phyloP scores from a whole-genome alignment of 2,797 vertebrate genomes.

The Crenichthys baileyi region DNA sequence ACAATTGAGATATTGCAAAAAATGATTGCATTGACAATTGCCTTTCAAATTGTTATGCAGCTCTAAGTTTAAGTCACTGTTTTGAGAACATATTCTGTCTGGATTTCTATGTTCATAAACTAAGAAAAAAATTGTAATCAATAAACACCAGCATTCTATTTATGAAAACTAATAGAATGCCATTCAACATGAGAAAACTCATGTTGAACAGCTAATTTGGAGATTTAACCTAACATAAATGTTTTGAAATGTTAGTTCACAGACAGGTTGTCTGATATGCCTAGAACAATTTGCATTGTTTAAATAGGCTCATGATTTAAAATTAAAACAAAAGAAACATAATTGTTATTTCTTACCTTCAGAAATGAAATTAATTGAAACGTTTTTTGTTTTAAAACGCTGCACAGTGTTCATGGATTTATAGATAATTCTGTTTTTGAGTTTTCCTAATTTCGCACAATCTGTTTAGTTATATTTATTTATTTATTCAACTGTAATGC shows the following conservation, averaged over 20 bases:
- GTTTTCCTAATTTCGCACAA: not conserved
- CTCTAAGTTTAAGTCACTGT: too few species aligned
- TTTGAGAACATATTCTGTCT: too few species aligned
- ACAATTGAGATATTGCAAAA: too few species aligned
- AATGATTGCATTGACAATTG: too few species aligned
- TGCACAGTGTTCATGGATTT: not conserved
- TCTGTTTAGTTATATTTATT: not conserved
- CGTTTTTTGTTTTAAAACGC: not conserved
- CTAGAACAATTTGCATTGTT: not conserved
- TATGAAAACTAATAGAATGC: too few species aligned
- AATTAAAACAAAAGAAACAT: not conserved
- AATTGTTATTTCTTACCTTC: not conserved
- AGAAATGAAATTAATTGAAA: not conserved
- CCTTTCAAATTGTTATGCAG: too few species aligned
- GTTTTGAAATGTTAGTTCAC: not conserved
- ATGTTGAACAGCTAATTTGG: too few species aligned
- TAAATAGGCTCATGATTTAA: not conserved
- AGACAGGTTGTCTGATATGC: not conserved
- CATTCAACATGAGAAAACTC: too few species aligned
- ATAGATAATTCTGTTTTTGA: not conserved
- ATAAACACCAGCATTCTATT: too few species aligned
- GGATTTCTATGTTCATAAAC: too few species aligned
- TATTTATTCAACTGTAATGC: not conserved
- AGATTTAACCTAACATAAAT: too few species aligned
- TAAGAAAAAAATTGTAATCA: too few species aligned